Conservation (phyloP, 2,113 vertebrate species). For the Tenebrosternarchus preto region DNA sequence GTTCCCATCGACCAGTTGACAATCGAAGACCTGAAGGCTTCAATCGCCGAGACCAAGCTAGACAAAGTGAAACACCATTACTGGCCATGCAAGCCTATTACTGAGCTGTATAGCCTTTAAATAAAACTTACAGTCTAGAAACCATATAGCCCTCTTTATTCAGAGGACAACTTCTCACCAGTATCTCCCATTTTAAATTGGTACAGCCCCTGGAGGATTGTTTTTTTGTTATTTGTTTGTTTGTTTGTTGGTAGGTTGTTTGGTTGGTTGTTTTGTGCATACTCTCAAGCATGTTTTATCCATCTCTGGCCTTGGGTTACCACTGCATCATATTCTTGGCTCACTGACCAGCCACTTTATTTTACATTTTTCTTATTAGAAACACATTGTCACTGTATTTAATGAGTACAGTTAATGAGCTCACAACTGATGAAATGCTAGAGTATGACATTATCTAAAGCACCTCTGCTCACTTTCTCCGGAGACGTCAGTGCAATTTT, state of each 20-base stretch:
- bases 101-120: conserved; percentile 73
- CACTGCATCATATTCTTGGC: no score
- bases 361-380: no score
- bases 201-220: neutral
- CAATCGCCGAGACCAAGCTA: conserved; percentile 85
- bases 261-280: no score
- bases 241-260: no score
- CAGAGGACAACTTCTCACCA: neutral
- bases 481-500: neutral
- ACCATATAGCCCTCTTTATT: neutral
- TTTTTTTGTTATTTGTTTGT: no score
- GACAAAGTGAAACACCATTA: conserved; percentile 84
- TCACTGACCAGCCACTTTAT: no score
- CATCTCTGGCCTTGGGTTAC: no score
- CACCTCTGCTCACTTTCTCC: neutral
- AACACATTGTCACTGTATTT: no score
- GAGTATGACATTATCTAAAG: no score
- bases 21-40: conserved; percentile 74
- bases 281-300: no score
- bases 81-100: conserved; percentile 87
- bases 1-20: conserved; percentile 93
- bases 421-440: no score
- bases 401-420: no score
- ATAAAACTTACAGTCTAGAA: conserved; percentile 16
- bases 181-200: neutral